Base-by-base conservation (phyloP, 2,797 vertebrate species). In the Hybognathus amarus region DNA sequence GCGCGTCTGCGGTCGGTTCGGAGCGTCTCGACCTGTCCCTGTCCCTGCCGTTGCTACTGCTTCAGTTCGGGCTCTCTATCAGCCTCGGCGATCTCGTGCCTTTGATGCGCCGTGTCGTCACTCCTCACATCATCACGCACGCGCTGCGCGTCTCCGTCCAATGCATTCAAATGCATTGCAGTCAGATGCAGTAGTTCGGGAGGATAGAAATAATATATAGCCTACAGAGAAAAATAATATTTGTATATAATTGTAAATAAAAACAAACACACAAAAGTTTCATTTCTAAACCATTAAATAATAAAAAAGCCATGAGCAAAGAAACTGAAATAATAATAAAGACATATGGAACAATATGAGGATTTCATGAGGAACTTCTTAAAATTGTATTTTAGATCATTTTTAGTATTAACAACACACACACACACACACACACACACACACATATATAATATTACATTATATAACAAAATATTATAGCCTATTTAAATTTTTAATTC, bases 21-120 rank as follows among this genome's bases (percentile, higher is more conserved):
- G 96, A 95, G 95, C 91, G 95, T 96, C 92, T 93, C 95, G 87
- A 93, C 94, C 86, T 94, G 95, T 85, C 93, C 94, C 86, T 94
- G 95, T 85, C 93, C 47, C 27, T 36, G 50, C 50, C 52, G 66
- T 54, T 36, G 94, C 92, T 94, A 94, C 80, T 94, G 95, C 77
- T 96, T 94, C 87, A 90, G 93, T 0, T 94, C 96, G 75, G 94
- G 94, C 88, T 94, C 88, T 94, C 95, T 87, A 54, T 79, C 54
- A 94, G 94, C 80, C 92, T 93, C n/a, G 94, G 95, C 61, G 61
- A 83, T 89, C 89, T 84, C 89, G 87, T 88, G 86, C 88, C 63
- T 69, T 85, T 86, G 74, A 91, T 75, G 85, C 84, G 85, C 87
- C 82, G 85, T 93, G 92, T 88, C 94, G 91, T 93, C 92, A 95